These are phyloP conservation scores for Tachuris rubrigastra DNA, from an alignment of 2,113 vertebrate species.

Conservation along the genomic window DNA sequence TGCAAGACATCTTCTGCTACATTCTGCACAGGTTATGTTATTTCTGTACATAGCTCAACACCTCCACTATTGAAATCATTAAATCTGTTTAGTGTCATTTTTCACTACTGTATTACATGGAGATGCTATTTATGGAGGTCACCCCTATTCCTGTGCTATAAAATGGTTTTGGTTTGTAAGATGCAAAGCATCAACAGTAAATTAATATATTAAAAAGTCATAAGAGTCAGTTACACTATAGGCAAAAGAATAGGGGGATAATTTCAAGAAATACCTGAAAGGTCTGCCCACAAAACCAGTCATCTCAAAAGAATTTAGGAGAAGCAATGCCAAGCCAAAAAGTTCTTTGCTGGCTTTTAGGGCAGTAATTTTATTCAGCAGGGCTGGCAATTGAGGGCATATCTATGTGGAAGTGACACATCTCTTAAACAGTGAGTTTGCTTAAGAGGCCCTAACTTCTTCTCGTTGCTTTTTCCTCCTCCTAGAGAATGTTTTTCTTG, in stretches of 20 bases:
- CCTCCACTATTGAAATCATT: neutral
- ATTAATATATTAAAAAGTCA: neutral
- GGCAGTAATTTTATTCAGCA: neutral
- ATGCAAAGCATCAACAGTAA: neutral
- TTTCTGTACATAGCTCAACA: neutral
- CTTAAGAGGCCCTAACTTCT: conserved; percentile 34
- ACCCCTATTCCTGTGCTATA: neutral
- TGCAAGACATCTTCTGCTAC: neutral
- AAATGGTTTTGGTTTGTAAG: neutral
- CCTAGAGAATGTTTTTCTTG: conserved; percentile 81
- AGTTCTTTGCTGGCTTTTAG: neutral
- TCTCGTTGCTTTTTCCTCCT: conserved; percentile 56
- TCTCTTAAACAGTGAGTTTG: neutral
- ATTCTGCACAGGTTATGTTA: neutral
- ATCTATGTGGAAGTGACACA: neutral
- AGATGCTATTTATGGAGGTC: neutral
- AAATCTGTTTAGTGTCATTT: neutral
- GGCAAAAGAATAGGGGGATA: neutral
- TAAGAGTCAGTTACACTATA: neutral
- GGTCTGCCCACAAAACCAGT: neutral
- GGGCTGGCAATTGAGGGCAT: neutral
- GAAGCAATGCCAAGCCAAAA: neutral
- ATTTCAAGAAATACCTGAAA: neutral
- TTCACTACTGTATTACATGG: neutral
- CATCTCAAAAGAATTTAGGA: neutral